A percentile compares a stretch with the other conserved stretches of the same genome.
phyloP scores from a whole-genome alignment of 2,888 invertebrate species.

The Thyatira batis region DNA sequence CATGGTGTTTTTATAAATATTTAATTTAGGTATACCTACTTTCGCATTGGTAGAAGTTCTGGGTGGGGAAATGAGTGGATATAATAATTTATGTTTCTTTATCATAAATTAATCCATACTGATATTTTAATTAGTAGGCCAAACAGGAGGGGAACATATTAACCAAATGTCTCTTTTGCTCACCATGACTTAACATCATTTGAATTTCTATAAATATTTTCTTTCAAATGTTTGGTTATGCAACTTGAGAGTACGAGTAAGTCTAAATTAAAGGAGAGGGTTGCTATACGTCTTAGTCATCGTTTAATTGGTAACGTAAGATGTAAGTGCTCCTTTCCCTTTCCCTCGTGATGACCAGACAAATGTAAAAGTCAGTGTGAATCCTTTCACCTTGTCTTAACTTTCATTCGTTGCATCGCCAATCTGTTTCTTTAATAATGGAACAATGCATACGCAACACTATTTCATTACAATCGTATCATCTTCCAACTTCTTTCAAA shows the following conservation, averaged over 20 bases:
- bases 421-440: slow-evolving; percentile 2
- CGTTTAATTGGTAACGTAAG: neutral
- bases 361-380: slow-evolving; percentile 22
- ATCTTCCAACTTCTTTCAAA: neutral
- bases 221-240: neutral
- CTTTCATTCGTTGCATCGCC: slow-evolving; percentile 8
- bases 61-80: too few species aligned
- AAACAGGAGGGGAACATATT: too few species aligned
- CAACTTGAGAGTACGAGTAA: neutral
- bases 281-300: neutral
- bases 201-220: neutral
- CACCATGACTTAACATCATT: too few species aligned
- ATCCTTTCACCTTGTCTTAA: slow-evolving; percentile 27
- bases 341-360: neutral
- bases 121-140: too few species aligned
- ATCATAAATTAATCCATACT: too few species aligned
- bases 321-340: neutral
- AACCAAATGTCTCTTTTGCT: too few species aligned
- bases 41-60: too few species aligned
- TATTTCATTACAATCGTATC: neutral
- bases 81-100: too few species aligned
- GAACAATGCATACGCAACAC: neutral
- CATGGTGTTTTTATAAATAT: neutral
- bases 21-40: too few species aligned
- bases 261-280: neutral